Evolutionary conservation across 2,888 invertebrate genomes (phyloP), one percentile per base, ranked within the genome.

Genomic region (Punctoribates punctum): DNA sequence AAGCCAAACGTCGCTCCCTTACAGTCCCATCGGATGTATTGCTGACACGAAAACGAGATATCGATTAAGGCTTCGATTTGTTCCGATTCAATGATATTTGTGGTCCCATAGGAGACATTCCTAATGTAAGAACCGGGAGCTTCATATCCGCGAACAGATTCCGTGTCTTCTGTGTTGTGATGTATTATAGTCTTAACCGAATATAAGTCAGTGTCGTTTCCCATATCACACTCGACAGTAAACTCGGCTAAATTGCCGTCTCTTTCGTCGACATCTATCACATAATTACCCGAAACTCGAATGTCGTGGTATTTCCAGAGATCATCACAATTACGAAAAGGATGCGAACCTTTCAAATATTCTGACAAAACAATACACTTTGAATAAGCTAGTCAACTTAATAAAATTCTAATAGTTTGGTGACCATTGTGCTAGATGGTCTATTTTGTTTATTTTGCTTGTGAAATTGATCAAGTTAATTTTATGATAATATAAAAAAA

Each of bases 1-100:
- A 81, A 81, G 23, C 80, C 80, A 75, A 81, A 81, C 78, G 79
- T 80, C 13, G 81, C 77, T 38, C 81, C 81, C 77, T 80, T 80
- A 78, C 81, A 81, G 17, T 78, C 77, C 81, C 81, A 81, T 65
- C 77, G 79, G 42, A 81, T 81, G 74, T 79, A 81, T 73, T 81
- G 81, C 73, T 81, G 81, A 73, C 81, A 81, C 23, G 81, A 79
- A 57, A 79, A 81, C 0, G 81, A 79, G 13, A 73, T 73, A 48
- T 81, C 80, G 48, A 81, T 81, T 1, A 81, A 76, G 17, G n/a
- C 29, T 42, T 74, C 77, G 29, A 77, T 74, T 60, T 77, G 77
- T n/a, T 78, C 77, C 73, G 77, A 77, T 29, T 81, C 54, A 15
- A 80, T 79, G 3, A 74, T 70, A 29, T 79, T 78, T 27, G 75